Evolutionary conservation across 2,113 vertebrate genomes (phyloP), one percentile per base, ranked within the genome.

Genomic region (Rhinolophus sinicus): DNA sequence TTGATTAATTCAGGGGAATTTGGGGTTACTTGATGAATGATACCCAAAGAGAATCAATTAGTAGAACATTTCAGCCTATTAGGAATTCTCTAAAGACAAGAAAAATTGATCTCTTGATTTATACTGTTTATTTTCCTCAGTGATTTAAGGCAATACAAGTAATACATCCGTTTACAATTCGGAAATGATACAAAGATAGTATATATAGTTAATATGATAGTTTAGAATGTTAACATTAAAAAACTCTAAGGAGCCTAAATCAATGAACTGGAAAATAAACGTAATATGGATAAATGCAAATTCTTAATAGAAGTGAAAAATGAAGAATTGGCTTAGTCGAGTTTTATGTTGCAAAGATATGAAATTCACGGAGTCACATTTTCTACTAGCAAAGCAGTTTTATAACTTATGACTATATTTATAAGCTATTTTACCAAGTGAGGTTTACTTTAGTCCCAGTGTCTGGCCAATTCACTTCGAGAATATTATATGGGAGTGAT

Each of bases 11-110:
- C 47, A 69, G 30, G 44, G 52, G 26, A 19, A 18, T 60, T 86
- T 81, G 38, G 38, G 33, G 67, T 89, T 94, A 89, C 47, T 95
- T 88, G 90, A 92, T 95, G 33, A 91, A 95, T 97, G 69, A 76
- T 75, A 90, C 62, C 72, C 56, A 89, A 90, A 93, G 58, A 85
- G 40, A 95, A 97, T 94, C 86, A 97, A 97, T 97, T 93, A 93
- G 86, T 80, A 82, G 83, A 93, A 95, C 67, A 95, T 94, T 96
- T 86, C 44, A 86, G 64, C 40, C 86, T 94, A 82, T 95, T 91
- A 96, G 33, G 77, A 94, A 90, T 69, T 94, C 56, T 96, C 65
- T 80, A 88, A 96, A 84, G 93, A 97, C 54, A 94, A 75, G 38
- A 92, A 8, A 16, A 97, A 95, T 95, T 78, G 50, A 95, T 95